Evolutionary conservation across 2,113 vertebrate genomes (phyloP).

Genomic region (Axis porcinus): DNA sequence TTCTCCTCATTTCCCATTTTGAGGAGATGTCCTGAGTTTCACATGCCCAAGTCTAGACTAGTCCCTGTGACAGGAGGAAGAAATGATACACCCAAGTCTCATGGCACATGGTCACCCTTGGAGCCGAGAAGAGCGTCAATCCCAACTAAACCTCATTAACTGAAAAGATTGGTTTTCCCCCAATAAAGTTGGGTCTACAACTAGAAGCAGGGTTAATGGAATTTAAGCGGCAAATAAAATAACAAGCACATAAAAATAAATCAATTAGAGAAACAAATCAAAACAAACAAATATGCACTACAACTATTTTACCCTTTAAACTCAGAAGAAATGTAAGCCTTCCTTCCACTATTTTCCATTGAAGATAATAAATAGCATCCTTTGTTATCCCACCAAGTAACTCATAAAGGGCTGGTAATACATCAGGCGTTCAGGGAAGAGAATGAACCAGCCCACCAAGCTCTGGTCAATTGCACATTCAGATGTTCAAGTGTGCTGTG

Average conservation of each 20-base stretch:
- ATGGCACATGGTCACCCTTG: rapidly evolving
- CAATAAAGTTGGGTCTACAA: neutral
- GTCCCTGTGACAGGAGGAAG: neutral
- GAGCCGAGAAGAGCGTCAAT: rapidly evolving
- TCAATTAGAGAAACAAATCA: neutral
- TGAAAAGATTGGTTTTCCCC: neutral
- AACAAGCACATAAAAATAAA: neutral
- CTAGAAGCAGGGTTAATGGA: neutral
- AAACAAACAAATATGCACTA: neutral
- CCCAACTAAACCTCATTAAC: neutral
- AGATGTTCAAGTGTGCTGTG: neutral
- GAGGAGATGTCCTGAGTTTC: neutral
- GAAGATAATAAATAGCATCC: neutral
- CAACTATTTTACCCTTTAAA: neutral
- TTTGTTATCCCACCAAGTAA: neutral
- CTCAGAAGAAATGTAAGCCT: neutral
- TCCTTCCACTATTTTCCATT: neutral
- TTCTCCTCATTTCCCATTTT: neutral
- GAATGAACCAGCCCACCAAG: neutral
- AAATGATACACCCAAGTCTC: neutral
- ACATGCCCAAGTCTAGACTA: neutral
- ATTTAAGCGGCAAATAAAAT: neutral
- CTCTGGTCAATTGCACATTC: neutral
- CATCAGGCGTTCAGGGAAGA: neutral
- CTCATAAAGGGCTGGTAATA: neutral